Evolutionary conservation across 1,140 invertebrate species (phyloP), one percentile per base, ranked within the genome.

Genomic region (Brachionus rotundiformis): DNA sequence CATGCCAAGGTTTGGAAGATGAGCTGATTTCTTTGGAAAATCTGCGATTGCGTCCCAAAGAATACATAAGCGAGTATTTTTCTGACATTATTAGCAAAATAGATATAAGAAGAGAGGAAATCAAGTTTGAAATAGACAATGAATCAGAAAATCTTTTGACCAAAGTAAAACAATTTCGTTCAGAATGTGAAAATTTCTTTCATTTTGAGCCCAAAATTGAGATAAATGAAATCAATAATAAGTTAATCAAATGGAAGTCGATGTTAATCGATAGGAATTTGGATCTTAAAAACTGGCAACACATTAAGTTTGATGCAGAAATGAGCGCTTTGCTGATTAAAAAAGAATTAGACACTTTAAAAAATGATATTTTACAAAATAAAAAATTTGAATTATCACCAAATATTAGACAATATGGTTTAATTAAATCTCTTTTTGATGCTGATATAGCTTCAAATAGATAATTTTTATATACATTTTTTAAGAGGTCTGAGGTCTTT

Each of bases 321-420:
- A 16, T 19, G 5, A 23, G 19, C 16, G 16, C 19, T 19, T 7
- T 19, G 16, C 19, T 25, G 47, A 16, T 19, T 5, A 5, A 54
- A n/a, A n/a, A 16, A 19, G n/a, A 54, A 54, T 16, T 54, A 7
- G 4, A 2, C 19, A 4, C 4, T 19, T 54, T 54, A 19, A 54
- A 54, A 54, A 54, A 19, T 19, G 19, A 54, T 19, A 54, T 54
- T 54, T 54, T 54, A 54, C 47, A 54, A 54, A 54, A 54, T 54
- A 54, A 54, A 54, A 54, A 19, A 49, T 49, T 49, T 49, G 13
- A 25, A 25, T 19, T 54, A 8, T 54, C 8, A 54, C 23, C 8
- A 7, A 23, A 54, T 19, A 19, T 7, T 8, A 54, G 23, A 25
- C 0, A 1, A 25, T 8, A 19, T 23, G 47, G 23, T 54, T 25